Base-by-base conservation (phyloP, 2,113 vertebrate genomes). In the Atlantisia rogersi region DNA sequence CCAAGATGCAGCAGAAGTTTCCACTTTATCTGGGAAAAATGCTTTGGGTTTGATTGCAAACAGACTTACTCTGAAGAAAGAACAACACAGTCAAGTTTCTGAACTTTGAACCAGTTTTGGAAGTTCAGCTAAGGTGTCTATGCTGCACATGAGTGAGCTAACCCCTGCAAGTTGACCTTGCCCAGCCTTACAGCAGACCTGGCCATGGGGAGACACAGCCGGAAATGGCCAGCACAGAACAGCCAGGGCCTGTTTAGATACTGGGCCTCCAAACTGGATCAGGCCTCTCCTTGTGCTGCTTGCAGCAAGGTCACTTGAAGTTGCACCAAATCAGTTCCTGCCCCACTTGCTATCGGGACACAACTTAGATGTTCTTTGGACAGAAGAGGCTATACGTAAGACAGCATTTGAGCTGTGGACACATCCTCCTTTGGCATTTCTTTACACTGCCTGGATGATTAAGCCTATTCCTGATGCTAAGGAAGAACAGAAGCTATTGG, bases 121-220 rank as follows among this genome's bases (percentile, higher is more conserved):
- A 55, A 50, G n/a, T 18, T 59, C 52, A 86, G 52, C 24, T 39
- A 17, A 10, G 11, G 65, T 16, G 26, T 24, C 71, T 20, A 0
- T 6, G 31, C 50, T 2, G 3, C 3, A 0, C 0, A 1, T 6
- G n/a, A 48, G 46, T 0, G 1, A 56, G 39, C 2, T 0, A 55
- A 32, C 35, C 31, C 55, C n/a, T 3, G n/a, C 0, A 2, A 44
- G 28, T 1, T 11, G 22, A 28, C 46, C 19, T 26, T 42, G 80
- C 13, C 32, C 74, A 69, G 46, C 64, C 50, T 17, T 17, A 12
- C 44, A 25, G 63, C 44, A 21, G 24, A 10, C 65, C 59, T 44
- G 82, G 39, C 40, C 6, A 1, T n/a, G 6, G 48, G 62, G 28
- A 39, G 32, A 52, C 46, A 8, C 35, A 10, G 63, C 48, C 85